Base-by-base conservation (phyloP, 1,140 invertebrate genomes). In the Ceratina japonica region DNA sequence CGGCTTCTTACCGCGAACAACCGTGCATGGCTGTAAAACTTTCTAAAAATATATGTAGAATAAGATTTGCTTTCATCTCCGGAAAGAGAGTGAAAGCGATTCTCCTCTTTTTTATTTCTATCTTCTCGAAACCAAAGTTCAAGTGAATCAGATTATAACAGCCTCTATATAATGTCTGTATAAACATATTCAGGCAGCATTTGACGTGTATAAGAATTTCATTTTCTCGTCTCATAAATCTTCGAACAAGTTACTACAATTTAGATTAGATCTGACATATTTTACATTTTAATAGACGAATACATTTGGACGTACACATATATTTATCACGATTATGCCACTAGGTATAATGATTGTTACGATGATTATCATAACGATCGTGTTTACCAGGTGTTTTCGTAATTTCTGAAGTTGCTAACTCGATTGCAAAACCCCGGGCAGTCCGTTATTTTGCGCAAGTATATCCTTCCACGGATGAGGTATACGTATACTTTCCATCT, bases 1-100 rank as follows among this genome's bases (percentile, higher is more conserved):
- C 24, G 0, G 22, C 16, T 22, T 7, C 24, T 16, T n/a, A 56
- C 1, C 10, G 2, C 20, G 22, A 44, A n/a, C 12, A 58, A 16
- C 8, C 24, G 10, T 18, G 31, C 31, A 13, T 13, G 31, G 8
- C 3, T 18, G 4, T 15, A 37, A 58, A 61, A 76, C 75, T 76
- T 76, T 76, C 75, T 76, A 76, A 76, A 76, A 76, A 66, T 75
- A 56, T 56, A 31, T n/a, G 54, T 15, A 31, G 52, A 22, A 69
- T 59, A 61, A 44, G 65, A 69, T 70, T 76, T 76, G 65, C 75
- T 76, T 76, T 76, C 75, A 61, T 76, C 65, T 22, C n/a, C 56
- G 56, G 56, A 76, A 76, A 69, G n/a, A 59, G 31, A 62, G 75
- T 76, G 75, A 76, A 76, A 76, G 75, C 10, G n/a, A 61, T 68